These are phyloP conservation scores for Helogale parvula DNA, from an alignment of 2,113 vertebrate genomes.

Conservation along the genomic window DNA sequence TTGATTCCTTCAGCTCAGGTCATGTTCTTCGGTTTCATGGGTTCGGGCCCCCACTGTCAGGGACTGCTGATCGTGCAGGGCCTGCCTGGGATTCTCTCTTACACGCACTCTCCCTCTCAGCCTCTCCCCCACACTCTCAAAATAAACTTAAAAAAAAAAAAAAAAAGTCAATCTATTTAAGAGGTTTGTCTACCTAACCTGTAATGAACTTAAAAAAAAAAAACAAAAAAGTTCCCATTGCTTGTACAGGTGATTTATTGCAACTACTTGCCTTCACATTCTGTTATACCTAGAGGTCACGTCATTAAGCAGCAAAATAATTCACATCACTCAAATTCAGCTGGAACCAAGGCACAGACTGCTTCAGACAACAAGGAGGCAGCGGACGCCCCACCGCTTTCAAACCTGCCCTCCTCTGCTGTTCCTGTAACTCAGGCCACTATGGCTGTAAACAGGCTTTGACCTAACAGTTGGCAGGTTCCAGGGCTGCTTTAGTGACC, in stretches of 20 bases:
- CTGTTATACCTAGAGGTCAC: slow-evolving; percentile 78
- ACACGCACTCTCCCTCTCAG: no score
- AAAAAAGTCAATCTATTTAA: background rate
- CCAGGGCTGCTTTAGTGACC: background rate
- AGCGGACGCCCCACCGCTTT: background rate
- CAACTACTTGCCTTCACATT: slow-evolving; percentile 79
- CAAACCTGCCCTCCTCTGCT: background rate
- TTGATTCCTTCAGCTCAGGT: no score
- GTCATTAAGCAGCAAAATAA: slow-evolving; percentile 83
- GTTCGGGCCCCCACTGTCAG: no score
- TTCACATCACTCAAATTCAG: slow-evolving; percentile 81
- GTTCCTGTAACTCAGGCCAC: background rate
- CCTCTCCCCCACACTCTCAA: no score
- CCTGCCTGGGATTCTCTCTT: no score
- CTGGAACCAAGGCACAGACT: slow-evolving; percentile 79
- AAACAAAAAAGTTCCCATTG: slow-evolving; percentile 41
- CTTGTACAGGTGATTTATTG: slow-evolving; percentile 80
- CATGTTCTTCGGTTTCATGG: no score
- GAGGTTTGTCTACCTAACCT: background rate
- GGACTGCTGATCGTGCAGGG: no score
- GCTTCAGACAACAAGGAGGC: slow-evolving; percentile 7
- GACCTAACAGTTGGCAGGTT: background rate
- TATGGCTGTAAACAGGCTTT: background rate
- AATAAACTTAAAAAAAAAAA: no score
- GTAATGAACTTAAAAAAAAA: slow-evolving; percentile 17